Percentiles rank a stretch among this genome's conserved stretches.
Conservation (phyloP, 2,113 vertebrate genomes). For the Sturnira hondurensis region DNA sequence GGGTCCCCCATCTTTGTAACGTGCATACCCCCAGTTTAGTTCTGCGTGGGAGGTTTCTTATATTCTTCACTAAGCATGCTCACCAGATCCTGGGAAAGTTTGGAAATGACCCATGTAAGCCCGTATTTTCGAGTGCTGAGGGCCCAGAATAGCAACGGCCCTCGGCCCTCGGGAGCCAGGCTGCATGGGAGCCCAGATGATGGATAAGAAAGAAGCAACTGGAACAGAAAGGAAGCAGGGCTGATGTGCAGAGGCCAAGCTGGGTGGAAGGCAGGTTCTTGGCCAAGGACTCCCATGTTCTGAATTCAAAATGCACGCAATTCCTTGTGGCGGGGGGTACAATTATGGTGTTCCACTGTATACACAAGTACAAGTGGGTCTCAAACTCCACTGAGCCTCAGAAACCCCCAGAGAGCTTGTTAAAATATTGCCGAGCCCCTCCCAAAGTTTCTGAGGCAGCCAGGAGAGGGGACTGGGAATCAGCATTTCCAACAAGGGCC, state of each 20-base stretch:
- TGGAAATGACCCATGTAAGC: background rate
- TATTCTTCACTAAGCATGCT: background rate
- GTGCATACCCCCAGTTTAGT: background rate
- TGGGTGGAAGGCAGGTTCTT: background rate
- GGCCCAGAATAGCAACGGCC: background rate
- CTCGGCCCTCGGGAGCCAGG: background rate
- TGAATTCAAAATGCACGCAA: background rate
- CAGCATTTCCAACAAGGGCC: background rate
- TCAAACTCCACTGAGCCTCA: background rate
- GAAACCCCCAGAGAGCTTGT: background rate
- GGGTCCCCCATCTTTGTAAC: too few relatives aligned
- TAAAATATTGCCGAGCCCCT: background rate
- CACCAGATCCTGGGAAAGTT: background rate
- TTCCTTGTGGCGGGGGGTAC: too few relatives aligned
- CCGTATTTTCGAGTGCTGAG: background rate
- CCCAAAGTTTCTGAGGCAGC: background rate
- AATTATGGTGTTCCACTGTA: background rate
- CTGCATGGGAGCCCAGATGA: fast-evolving
- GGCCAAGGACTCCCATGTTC: background rate
- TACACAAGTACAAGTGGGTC: background rate
- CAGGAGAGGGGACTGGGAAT: background rate
- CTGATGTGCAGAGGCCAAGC: background rate
- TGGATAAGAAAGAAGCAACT: too few relatives aligned
- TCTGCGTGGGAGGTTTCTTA: too few relatives aligned
- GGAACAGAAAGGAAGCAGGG: background rate